Conservation (phyloP, 30 jellyfish, hydroid and myxozoan genomes). For the Turritopsis rubra region DNA sequence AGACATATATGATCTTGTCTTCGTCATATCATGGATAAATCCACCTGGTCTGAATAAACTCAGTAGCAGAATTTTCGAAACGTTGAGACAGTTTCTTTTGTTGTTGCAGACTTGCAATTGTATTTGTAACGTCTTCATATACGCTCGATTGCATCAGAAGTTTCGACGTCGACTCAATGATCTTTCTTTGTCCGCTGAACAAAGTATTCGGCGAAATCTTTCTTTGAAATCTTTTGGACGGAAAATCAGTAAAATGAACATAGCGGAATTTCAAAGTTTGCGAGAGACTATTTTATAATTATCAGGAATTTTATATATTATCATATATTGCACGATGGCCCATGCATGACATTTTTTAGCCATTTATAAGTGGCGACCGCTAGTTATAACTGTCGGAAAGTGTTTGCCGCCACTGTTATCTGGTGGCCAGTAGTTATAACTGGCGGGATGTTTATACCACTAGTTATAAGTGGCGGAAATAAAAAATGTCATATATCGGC, state of each 20-base stretch:
- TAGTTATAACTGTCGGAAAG: too few relatives aligned
- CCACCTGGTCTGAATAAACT: conserved; percentile 28
- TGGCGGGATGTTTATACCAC: too few relatives aligned
- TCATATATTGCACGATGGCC: too few relatives aligned
- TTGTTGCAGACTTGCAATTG: conserved; percentile 56
- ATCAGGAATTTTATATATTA: too few relatives aligned
- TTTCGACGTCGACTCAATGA: background rate
- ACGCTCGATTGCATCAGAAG: conserved; percentile 44
- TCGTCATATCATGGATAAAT: background rate
- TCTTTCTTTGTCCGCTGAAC: background rate
- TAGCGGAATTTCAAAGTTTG: background rate
- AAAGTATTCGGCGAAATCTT: background rate
- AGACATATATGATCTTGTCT: background rate
- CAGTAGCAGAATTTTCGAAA: conserved; percentile 13
- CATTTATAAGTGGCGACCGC: too few relatives aligned
- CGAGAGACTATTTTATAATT: background rate
- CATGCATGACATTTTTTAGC: too few relatives aligned
- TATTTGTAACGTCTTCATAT: conserved; percentile 58
- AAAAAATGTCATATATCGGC: too few relatives aligned
- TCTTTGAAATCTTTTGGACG: background rate
- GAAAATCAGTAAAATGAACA: background rate
- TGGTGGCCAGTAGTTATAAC: too few relatives aligned
- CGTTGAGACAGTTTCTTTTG: background rate
- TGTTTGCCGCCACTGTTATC: too few relatives aligned
- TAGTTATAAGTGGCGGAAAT: too few relatives aligned